These are phyloP conservation scores for Zelleria hepariella DNA, from an alignment of 2,888 invertebrate genomes.

Conservation along the genomic window DNA sequence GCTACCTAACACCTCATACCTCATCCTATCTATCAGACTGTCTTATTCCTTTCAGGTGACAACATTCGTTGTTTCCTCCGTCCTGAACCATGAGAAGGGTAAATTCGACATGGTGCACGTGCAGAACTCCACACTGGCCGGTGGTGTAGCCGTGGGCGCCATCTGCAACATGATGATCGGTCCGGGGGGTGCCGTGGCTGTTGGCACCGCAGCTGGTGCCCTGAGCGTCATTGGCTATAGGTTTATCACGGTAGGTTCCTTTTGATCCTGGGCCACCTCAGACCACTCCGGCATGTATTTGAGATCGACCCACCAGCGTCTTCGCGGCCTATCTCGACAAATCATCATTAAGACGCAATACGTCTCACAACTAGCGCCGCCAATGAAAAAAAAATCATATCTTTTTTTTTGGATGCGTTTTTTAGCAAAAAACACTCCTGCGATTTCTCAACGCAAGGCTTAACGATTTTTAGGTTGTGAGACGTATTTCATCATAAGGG, in stretches of 20 bases:
- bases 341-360: too few species aligned
- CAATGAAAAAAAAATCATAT: too few species aligned
- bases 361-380: too few species aligned
- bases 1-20: too few species aligned
- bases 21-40: too few species aligned
- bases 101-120: slow-evolving; percentile 94
- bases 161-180: slow-evolving; percentile 86
- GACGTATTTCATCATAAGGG: too few species aligned
- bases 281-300: not conserved
- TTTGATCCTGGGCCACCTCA: not conserved
- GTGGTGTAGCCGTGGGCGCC: slow-evolving; percentile 93
- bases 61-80: slow-evolving; percentile 86
- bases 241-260: slow-evolving; percentile 77
- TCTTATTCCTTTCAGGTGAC: slow-evolving; percentile 66
- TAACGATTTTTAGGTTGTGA: too few species aligned
- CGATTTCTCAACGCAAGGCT: too few species aligned
- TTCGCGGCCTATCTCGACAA: too few species aligned
- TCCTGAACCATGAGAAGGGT: slow-evolving; percentile 76
- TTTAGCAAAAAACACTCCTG: too few species aligned
- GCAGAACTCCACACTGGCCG: slow-evolving; percentile 94
- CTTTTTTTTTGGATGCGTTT: too few species aligned
- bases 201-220: slow-evolving; percentile 83
- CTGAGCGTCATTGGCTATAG: slow-evolving; percentile 87
- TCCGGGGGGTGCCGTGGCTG: slow-evolving; percentile 85
- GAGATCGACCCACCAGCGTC: not conserved